Evolutionary conservation across 1,140 invertebrate genomes (phyloP).

Genomic region (Sesamia nonagrioides): DNA sequence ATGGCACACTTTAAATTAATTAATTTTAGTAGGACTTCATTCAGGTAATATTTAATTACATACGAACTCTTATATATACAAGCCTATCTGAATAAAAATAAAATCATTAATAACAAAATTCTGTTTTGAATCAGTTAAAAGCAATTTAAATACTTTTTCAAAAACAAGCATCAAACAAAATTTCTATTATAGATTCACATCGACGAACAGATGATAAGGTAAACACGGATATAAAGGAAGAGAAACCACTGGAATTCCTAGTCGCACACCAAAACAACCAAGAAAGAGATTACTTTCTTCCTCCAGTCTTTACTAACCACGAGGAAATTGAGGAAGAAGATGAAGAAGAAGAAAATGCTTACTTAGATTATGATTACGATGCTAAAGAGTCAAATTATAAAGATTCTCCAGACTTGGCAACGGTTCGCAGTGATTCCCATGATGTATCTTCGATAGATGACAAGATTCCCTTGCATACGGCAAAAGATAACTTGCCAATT

Average conservation of each 20-base stretch:
- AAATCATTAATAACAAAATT: too few species aligned
- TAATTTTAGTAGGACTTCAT: too few species aligned
- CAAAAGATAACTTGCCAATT: constrained; percentile 90
- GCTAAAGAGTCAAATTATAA: constrained; percentile 81
- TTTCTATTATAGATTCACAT: constrained; percentile 64
- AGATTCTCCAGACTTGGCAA: constrained; percentile 73
- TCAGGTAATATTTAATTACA: too few species aligned
- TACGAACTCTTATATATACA: too few species aligned
- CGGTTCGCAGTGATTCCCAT: constrained; percentile 60
- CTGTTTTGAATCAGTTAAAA: constrained; percentile 8
- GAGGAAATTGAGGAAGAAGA: constrained; percentile 75
- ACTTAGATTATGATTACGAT: constrained; percentile 82
- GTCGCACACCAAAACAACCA: constrained; percentile 64
- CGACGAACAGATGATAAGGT: constrained; percentile 67
- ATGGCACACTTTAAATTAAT: too few species aligned
- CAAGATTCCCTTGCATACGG: constrained; percentile 87
- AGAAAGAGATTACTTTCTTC: constrained; percentile 79
- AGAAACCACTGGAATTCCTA: constrained; percentile 61
- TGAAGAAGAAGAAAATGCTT: constrained; percentile 72
- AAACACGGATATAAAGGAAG: constrained; percentile 61
- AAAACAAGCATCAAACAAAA: not conserved
- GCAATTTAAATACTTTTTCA: not conserved
- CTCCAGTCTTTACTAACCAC: constrained; percentile 70
- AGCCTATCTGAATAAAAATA: too few species aligned
- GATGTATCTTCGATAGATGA: constrained; percentile 67